Base-by-base conservation (phyloP, 2,888 invertebrate species). In the Pycnomerus fuliginosus region DNA sequence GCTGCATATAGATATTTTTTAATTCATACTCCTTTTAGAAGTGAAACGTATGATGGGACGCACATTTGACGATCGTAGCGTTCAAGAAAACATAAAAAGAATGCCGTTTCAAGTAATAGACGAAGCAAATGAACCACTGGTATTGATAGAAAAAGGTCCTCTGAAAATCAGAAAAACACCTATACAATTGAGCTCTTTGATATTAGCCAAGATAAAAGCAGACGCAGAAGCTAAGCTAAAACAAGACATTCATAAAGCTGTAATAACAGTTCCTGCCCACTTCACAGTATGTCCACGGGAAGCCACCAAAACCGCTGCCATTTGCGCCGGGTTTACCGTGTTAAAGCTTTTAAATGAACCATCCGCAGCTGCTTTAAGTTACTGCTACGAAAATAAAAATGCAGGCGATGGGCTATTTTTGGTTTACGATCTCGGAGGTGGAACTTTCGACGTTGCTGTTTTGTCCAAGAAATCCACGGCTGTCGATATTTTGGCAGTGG, bases 241-340 rank as follows among this genome's bases (percentile, higher is more conserved):
- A 2, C 10, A 44, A n/a, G 20, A 12, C 4, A 17, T 60, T 2
- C 37, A 20, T n/a, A 56, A 51, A 33, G 59, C 53, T 15, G 57
- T 60, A n/a, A 51, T 61, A 16, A 61, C 62, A 1, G 61, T 62
- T n/a, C 62, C 62, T 2, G 61, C 62, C 1, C 55, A 58, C 47
- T 62, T 62, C 27, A 58, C 52, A 43, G 51, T 59, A 24, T 28
- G 39, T 1, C 60, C 58, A 44, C 42, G 61, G 25, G 50, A 58
- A 27, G 59, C 58, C n/a, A 61, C 60, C 3, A 53, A 53, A 32
- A 50, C 52, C 8, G 61, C 60, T n/a, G 61, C 49, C 3, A 39
- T 31, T 31, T 47, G 54, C 4, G 57, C 57, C 5, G 59, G 56
- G 8, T 55, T 62, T 29, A 40, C 52, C 12, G 47, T 50, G 8